phyloP scores from a whole-genome alignment of 2,888 invertebrate species.

The Epinotia demarniana region DNA sequence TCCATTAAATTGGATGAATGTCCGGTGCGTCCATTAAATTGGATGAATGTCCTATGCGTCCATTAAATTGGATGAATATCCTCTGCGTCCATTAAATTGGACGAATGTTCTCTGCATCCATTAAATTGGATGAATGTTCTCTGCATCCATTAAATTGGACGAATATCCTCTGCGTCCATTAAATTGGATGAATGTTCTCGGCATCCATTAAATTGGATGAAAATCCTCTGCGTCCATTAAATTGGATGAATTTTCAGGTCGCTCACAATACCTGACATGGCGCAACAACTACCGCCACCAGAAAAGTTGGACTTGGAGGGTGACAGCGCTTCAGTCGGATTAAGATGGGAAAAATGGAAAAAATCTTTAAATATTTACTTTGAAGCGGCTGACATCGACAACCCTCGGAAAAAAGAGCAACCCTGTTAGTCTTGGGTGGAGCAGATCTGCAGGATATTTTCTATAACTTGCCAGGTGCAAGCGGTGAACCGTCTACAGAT shows the following conservation, averaged over 20 bases:
- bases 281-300: constrained; percentile 16
- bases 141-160: too few relatives aligned
- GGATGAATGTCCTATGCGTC: too few relatives aligned
- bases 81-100: too few relatives aligned
- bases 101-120: too few relatives aligned
- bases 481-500: not conserved
- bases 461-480: constrained; percentile 44
- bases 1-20: too few relatives aligned
- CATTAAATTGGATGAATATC: too few relatives aligned
- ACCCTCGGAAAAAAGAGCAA: constrained; percentile 42
- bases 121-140: too few relatives aligned
- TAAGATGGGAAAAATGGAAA: constrained; percentile 46
- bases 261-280: constrained; percentile 12
- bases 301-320: constrained; percentile 27
- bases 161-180: too few relatives aligned
- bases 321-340: constrained; percentile 22
- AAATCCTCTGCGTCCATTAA: too few relatives aligned
- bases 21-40: too few relatives aligned
- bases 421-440: constrained; percentile 45
- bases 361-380: constrained; percentile 45
- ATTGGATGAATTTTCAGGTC: not conserved
- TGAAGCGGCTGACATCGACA: constrained; percentile 42
- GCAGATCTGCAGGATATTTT: constrained; percentile 45
- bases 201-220: too few relatives aligned
- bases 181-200: too few relatives aligned